Conservation (phyloP, 2,888 invertebrate genomes). For the Cyrtodaria siliqua region DNA sequence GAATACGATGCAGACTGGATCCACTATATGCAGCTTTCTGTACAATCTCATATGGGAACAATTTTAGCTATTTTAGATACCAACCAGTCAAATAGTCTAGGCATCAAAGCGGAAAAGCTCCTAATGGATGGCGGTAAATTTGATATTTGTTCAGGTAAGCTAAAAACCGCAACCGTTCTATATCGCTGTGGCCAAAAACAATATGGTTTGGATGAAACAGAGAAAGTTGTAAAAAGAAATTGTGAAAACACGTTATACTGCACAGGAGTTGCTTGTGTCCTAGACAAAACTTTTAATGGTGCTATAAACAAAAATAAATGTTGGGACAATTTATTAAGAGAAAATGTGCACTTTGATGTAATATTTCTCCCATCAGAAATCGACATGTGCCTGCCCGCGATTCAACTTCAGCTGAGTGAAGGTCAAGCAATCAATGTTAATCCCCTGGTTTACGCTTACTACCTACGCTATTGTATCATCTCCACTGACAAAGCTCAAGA, state of each 20-base stretch:
- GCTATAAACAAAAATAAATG: not conserved
- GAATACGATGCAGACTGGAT: not conserved
- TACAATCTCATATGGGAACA: conserved; percentile 1
- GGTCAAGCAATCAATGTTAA: not conserved
- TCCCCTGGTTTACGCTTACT: conserved; percentile 11
- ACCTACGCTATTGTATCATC: conserved; percentile 9
- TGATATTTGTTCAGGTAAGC: conserved; percentile 9
- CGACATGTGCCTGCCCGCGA: not conserved
- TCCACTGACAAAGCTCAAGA: not conserved
- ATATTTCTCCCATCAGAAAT: conserved; percentile 12
- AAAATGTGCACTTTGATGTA: conserved; percentile 8
- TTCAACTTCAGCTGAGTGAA: conserved; percentile 13
- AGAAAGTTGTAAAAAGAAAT: not conserved
- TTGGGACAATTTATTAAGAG: not conserved
- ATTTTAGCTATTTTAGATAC: not conserved
- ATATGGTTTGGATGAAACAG: not conserved
- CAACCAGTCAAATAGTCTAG: not conserved
- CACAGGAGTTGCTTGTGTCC: conserved; percentile 1
- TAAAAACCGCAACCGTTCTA: conserved; percentile 5
- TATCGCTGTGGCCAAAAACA: not conserved
- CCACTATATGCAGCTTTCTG: not conserved
- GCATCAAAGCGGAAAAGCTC: not conserved
- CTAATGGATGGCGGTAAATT: not conserved
- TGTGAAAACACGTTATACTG: not conserved
- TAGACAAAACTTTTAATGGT: conserved; percentile 1